Conservation (phyloP, 2,113 vertebrate species). For the Callithrix jacchus region DNA sequence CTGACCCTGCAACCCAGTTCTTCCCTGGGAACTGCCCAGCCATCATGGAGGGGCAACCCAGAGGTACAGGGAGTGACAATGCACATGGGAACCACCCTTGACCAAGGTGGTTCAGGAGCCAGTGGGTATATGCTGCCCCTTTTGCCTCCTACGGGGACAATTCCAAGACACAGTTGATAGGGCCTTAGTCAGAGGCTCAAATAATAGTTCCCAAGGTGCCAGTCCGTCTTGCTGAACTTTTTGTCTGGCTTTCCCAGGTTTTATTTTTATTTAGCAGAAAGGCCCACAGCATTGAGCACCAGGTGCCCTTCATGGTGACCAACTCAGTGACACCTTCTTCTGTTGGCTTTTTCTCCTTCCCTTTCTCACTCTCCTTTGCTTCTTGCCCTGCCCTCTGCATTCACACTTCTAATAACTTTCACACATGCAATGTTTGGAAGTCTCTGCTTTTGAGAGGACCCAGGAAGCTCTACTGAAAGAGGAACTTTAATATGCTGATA, state of each 20-base stretch:
- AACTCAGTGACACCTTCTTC: neutral
- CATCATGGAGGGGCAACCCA: too few species aligned
- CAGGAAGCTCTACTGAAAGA: neutral
- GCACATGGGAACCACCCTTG: neutral
- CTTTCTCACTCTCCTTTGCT: neutral
- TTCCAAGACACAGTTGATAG: neutral
- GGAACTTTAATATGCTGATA: neutral
- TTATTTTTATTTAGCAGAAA: neutral
- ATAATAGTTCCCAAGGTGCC: neutral
- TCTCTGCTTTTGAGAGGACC: neutral
- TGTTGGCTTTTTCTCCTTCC: neutral
- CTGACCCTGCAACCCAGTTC: accelerated
- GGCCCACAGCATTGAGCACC: neutral
- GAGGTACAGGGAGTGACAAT: neutral
- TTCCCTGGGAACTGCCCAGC: neutral
- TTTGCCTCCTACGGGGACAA: neutral
- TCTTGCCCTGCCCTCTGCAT: neutral
- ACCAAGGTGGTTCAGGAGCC: neutral
- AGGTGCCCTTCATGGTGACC: accelerated
- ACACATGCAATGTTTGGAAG: neutral
- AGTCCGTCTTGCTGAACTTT: neutral
- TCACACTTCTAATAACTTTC: neutral
- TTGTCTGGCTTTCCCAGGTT: neutral
- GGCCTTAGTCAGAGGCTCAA: neutral
- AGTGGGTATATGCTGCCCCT: neutral